Base-by-base conservation (phyloP, 2,888 invertebrate species). In the Apeira syringaria region DNA sequence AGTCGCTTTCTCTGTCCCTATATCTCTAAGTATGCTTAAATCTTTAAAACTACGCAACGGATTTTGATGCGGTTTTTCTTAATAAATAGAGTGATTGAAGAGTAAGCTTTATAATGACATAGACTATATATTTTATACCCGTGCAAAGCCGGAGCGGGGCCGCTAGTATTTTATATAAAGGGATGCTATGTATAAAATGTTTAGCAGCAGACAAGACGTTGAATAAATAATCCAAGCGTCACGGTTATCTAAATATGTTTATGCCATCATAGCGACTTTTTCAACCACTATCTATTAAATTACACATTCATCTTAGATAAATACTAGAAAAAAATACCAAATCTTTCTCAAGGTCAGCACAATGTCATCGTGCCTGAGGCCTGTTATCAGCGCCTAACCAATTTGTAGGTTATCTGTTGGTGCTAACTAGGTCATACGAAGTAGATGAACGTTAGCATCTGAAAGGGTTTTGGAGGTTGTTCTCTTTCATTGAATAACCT, bases 361-460 rank as follows among this genome's bases (percentile, higher is more conserved):
- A 87, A 85, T 84, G 86, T 78, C 87, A 81, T 59, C 64, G 63
- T 73, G 76, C 73, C 76, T 77, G 75, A 72, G 60, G 58, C 58
- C 6, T 65, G 62, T 83, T 87, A 87, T 88, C 88, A 64, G 64
- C 74, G 78, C 81, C 78, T 82, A 60, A 71, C 74, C 74, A 75
- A 72, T 74, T 77, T 81, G 52, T 68, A n/a, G n/a, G 68, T 86
- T 87, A 87, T 87, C 86, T 69, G 54, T 47, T 37, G 50, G 22
- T 49, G 42, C 53, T 59, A 87, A 74, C 61, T 85, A 57, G 87
- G 87, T 74, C 82, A 79, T 64, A 63, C 68, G 71, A 61, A 68
- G 56, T 59, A 57, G 43, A 62, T 43, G 45, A 47, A 50, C 47
- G 56, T 63, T 63, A 58, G 53, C 57, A 68, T 57, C 57, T 55